These are phyloP conservation scores for Leuctra nigra DNA, from an alignment of 2,888 invertebrate species.

Conservation along the genomic window DNA sequence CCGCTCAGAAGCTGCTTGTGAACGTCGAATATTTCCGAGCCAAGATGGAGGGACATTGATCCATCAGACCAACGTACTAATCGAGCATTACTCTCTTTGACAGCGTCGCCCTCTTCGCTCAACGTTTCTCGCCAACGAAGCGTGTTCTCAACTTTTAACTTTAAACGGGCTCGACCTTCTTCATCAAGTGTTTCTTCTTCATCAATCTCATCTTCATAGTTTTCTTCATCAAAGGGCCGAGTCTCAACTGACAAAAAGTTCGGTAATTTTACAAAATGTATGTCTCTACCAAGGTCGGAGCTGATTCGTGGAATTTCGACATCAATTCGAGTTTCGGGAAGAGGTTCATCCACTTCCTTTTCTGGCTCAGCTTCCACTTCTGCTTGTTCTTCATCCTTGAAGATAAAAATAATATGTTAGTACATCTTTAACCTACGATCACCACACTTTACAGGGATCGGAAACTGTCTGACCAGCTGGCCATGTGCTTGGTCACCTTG, in stretches of 20 bases:
- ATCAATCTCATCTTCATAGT: constrained; percentile 98
- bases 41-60: constrained; percentile 92
- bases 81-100: constrained; percentile 89
- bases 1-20: constrained; percentile 88
- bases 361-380: constrained; percentile 41
- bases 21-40: constrained; percentile 96
- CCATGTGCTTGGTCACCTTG: too few relatives aligned
- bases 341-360: constrained; percentile 67
- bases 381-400: constrained; percentile 22
- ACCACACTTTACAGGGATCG: too few relatives aligned
- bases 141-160: constrained; percentile 94
- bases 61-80: constrained; percentile 98
- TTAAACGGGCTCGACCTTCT: constrained; percentile 89
- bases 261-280: constrained; percentile 94
- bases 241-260: constrained; percentile 98
- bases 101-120: constrained; percentile 71
- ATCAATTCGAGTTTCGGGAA: constrained; percentile 91
- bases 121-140: constrained; percentile 87
- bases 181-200: constrained; percentile 97
- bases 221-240: constrained; percentile 87
- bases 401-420: background rate
- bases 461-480: too few relatives aligned
- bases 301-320: constrained; percentile 95
- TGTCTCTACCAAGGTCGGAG: constrained; percentile 84
- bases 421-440: too few relatives aligned